Base-by-base conservation (phyloP, 2,888 invertebrate species). In the Dione juno region DNA sequence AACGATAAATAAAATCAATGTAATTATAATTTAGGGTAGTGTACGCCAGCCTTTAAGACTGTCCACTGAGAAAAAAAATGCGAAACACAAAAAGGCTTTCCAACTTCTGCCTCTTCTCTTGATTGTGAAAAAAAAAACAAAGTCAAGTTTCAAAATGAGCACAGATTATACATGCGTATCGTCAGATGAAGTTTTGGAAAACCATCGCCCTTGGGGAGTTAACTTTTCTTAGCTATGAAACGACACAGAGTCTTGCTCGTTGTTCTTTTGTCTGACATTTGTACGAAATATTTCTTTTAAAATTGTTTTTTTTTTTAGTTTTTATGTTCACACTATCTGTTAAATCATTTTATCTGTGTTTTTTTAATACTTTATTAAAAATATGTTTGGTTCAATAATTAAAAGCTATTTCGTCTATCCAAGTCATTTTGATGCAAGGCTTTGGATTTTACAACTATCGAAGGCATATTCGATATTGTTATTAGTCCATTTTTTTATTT, bases 141-240 rank as follows among this genome's bases (percentile, higher is more conserved):
- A 81, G 52, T 61, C 28, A 79, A 79, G 73, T 75, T 76, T 74
- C 67, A 69, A 78, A 81, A 86, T 83, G 82, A 85, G 83, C 75
- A 71, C 77, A 77, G 79, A 86, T 86, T 86, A 85, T 86, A 84
- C 85, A 85, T 85, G 84, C 86, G 83, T 84, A 80, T 79, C 82
- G 79, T 79, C 81, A 79, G 81, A 77, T 79, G 77, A 75, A 76
- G 74, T 75, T 77, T 73, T 67, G 72, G 71, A 73, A 70, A 73
- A 69, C 37, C 72, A 50, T 64, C 21, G 65, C 43, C 67, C 67
- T 67, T 64, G 41, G 43, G 57, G 67, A 66, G 68, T 66, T 64
- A 64, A 67, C 54, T 66, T 68, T 53, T 53, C 53, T 52, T 53
- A 37, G 35, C 64, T 64, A 50, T 3, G 16, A 35, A 35, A 16